These are phyloP conservation scores for Coranthus polyacanthus DNA, from an alignment of 2,797 vertebrate species.

Conservation along the genomic window DNA sequence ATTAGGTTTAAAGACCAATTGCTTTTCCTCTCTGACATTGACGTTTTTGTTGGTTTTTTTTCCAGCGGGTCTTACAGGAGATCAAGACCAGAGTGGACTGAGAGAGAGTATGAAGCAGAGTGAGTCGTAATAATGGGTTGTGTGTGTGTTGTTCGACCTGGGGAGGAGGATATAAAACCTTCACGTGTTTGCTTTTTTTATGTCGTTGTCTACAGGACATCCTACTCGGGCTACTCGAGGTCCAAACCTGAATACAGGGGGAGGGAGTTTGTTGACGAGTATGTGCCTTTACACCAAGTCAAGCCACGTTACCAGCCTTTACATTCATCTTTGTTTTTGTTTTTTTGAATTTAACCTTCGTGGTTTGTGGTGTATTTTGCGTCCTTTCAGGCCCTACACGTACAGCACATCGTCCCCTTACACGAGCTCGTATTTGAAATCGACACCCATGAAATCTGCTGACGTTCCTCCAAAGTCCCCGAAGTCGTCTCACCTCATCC, in stretches of 20 bases:
- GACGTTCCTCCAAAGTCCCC: constrained; percentile 26
- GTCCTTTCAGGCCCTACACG: constrained; percentile 56
- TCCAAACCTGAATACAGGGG: constrained; percentile 47
- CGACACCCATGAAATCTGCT: constrained; percentile 36
- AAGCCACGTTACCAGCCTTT: background rate
- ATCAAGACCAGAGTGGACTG: constrained; percentile 56
- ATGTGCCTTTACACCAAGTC: constrained; percentile 41
- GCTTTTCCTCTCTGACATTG: no score
- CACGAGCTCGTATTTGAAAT: constrained; percentile 52
- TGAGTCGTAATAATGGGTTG: constrained; percentile 37
- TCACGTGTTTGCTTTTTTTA: background rate
- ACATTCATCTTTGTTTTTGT: no score
- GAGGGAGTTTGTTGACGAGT: constrained; percentile 62
- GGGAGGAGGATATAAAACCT: background rate
- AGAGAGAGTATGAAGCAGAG: constrained; percentile 58
- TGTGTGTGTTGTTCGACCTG: background rate
- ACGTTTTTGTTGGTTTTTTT: background rate
- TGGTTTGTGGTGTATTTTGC: background rate
- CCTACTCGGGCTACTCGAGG: constrained; percentile 50
- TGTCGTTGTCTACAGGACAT: constrained; percentile 42
- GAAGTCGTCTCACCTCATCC: constrained; percentile 66
- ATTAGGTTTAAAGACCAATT: background rate
- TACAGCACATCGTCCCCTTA: constrained; percentile 63
- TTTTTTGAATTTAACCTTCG: no score
- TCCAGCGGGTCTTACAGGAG: constrained; percentile 61